phyloP scores from a whole-genome alignment of 2,888 invertebrate genomes.

The Aleiodes alternator region DNA sequence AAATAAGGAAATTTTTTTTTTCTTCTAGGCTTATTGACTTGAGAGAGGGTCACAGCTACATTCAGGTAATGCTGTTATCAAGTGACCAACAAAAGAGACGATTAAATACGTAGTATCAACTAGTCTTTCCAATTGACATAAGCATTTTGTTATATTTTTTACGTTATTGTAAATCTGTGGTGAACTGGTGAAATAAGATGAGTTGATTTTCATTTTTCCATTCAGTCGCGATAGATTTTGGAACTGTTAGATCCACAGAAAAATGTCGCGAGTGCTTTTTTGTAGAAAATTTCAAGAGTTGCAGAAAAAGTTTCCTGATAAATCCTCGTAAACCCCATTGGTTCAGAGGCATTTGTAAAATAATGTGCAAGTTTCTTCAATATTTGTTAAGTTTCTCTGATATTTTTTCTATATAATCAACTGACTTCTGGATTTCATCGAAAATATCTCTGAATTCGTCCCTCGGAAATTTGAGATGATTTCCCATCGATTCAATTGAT shows the following conservation, averaged over 20 bases:
- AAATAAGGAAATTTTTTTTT: not conserved
- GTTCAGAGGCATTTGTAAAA: not conserved
- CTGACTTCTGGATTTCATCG: too few species aligned
- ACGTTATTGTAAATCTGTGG: slow-evolving; percentile 1
- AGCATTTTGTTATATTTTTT: slow-evolving; percentile 19
- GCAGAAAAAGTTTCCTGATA: too few species aligned
- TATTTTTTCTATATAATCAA: too few species aligned
- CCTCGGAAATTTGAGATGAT: too few species aligned
- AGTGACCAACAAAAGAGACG: slow-evolving; percentile 58
- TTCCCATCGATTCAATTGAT: too few species aligned
- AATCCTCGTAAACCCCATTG: too few species aligned
- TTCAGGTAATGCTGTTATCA: slow-evolving; percentile 67
- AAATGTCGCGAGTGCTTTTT: too few species aligned
- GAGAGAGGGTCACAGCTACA: slow-evolving; percentile 69
- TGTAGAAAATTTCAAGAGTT: too few species aligned
- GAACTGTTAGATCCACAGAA: not conserved
- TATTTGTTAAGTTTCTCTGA: too few species aligned
- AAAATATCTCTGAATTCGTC: too few species aligned
- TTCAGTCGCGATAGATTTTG: slow-evolving; percentile 1
- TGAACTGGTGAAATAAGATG: not conserved
- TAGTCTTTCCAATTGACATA: slow-evolving; percentile 27
- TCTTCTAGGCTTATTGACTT: slow-evolving; percentile 67
- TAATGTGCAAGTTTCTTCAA: too few species aligned
- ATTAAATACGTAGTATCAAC: slow-evolving; percentile 33
- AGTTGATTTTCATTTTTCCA: not conserved